Evolutionary conservation across 2,113 vertebrate genomes (phyloP), one percentile per base, ranked within the genome.

Genomic region (Clarias macrocephalus): DNA sequence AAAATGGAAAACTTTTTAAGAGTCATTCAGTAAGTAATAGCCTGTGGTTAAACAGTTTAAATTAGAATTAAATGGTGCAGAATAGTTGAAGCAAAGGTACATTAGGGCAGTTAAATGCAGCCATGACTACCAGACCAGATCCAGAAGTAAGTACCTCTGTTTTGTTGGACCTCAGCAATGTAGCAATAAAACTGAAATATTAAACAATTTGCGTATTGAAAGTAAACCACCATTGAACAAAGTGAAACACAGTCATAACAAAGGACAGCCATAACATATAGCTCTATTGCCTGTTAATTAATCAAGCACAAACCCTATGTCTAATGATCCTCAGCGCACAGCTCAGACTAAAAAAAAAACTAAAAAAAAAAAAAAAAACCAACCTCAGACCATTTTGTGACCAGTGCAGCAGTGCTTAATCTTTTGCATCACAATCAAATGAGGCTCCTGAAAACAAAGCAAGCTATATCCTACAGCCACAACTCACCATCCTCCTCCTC

Each of bases 401-500:
- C 72, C 48, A 37, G 56, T 37, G 12, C 11, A 65, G 37, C 57
- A 65, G 60, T 79, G 33, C 52, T 37, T 82, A 13, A 13, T 63
- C 80, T 66, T 76, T 42, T 85, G 62, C 30, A n/a, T 85, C 52
- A 23, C 48, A 85, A 77, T 85, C 59, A 65, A 76, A 63, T 85
- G 48, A 85, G 23, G 59, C 23, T 65, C 77, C 15, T 25, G 52
- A 48, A 30, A 42, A 11, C 37, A 28, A 9, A 25, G 33, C 11
- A 2, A 9, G 25, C 28, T 7, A 57, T 13, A 25, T 52, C 60
- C 56, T 65, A 65, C 60, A 77, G 57, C 42, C 86, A 95, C 33
- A 37, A 37, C 97, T 96, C 92, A 98, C 97, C 92, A 3, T 92
- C 91, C 63, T 95, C 93, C 60, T 91, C 93, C 57, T 96, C 94